Evolutionary conservation across 2,113 vertebrate species (phyloP).

Genomic region (Chaenogobius annularis): DNA sequence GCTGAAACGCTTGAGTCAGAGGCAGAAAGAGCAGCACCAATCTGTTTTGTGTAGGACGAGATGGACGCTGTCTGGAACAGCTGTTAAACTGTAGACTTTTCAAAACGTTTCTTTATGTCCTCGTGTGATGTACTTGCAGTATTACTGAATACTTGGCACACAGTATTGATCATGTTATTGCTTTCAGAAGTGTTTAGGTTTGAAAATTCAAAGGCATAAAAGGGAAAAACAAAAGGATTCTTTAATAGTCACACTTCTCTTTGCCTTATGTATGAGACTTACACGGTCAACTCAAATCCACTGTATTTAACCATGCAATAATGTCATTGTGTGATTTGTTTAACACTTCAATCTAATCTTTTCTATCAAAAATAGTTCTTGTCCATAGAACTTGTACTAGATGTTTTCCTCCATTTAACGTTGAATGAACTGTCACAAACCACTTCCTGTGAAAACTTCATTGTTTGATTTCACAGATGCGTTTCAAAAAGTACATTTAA

Average conservation of each 20-base stretch:
- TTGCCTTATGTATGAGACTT: neutral
- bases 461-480: conserved; percentile 31
- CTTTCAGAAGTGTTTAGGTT: neutral
- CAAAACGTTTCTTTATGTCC: neutral
- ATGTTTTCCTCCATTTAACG: conserved; percentile 21
- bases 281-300: conserved; percentile 12
- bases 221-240: neutral
- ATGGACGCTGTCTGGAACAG: conserved; percentile 20
- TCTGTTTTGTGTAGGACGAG: conserved; percentile 55
- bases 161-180: neutral
- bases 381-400: neutral
- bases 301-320: neutral
- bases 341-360: neutral
- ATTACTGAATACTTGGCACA: neutral
- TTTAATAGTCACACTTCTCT: conserved; percentile 15
- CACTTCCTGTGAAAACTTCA: conserved; percentile 65
- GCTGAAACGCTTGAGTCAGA: conserved; percentile 44
- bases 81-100: conserved; percentile 8
- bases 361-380: neutral
- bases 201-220: conserved; percentile 5
- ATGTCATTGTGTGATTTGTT: neutral
- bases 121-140: neutral
- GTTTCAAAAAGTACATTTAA: conserved; percentile 14
- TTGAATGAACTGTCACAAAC: conserved; percentile 64
- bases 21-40: conserved; percentile 33